Conservation (phyloP, 2,797 vertebrate species). For the Alcedo atthis region DNA sequence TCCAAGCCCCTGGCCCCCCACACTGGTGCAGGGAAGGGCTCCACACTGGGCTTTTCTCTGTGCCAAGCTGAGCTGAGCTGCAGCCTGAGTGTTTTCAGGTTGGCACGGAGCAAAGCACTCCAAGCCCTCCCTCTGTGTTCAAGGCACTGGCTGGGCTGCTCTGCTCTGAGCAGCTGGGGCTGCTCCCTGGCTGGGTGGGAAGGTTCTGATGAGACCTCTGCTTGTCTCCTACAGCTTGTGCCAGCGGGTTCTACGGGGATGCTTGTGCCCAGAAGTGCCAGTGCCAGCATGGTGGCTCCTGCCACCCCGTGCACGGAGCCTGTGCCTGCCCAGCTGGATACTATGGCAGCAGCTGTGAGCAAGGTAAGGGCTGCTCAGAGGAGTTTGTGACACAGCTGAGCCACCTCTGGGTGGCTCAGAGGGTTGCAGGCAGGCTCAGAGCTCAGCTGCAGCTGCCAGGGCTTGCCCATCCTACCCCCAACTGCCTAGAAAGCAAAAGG, state of each 20-base stretch:
- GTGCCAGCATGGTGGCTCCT: conserved; percentile 63
- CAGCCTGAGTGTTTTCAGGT: not conserved
- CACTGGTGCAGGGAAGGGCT: not conserved
- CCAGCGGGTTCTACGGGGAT: not conserved
- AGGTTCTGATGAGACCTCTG: not conserved
- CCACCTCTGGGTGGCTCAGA: too few species aligned
- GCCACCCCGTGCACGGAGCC: conserved; percentile 43
- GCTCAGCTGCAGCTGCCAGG: not conserved
- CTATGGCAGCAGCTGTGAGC: conserved; percentile 61
- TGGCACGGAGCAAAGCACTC: not conserved
- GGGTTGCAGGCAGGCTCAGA: not conserved
- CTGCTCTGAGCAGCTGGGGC: not conserved
- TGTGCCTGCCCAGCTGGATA: conserved; percentile 69
- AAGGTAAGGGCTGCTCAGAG: conserved; percentile 46
- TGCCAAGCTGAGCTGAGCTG: not conserved
- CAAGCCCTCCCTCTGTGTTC: not conserved
- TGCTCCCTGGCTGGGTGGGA: not conserved
- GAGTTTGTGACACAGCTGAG: not conserved
- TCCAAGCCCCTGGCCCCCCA: not conserved
- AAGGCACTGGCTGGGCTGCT: not conserved
- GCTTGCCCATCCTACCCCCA: not conserved
- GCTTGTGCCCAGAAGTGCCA: conserved; percentile 64
- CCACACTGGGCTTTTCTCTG: fast-evolving
- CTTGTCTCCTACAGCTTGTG: conserved; percentile 53
- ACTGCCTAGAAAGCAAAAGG: not conserved